These are phyloP conservation scores for Petrosia ficiformis DNA, from an alignment of 37 sponge, comb jelly and placozoan species.

Conservation along the genomic window DNA sequence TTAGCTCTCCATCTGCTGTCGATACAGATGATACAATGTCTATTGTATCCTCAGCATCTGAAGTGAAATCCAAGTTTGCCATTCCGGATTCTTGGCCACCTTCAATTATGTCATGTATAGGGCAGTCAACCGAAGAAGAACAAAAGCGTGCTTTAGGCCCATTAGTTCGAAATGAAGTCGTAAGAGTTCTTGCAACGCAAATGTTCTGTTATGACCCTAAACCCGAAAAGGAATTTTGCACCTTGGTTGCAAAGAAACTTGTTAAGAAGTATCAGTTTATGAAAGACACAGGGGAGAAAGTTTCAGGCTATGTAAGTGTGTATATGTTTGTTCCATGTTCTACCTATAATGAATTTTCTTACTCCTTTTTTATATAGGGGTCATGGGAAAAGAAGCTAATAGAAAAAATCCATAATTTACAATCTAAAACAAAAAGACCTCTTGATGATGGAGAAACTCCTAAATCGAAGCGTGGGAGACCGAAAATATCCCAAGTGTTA, in stretches of 20 bases:
- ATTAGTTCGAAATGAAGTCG: constrained; percentile 15
- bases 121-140: not conserved
- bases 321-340: too few relatives aligned
- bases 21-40: constrained; percentile 27
- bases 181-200: constrained; percentile 16
- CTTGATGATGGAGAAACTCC: constrained; percentile 14
- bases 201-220: constrained; percentile 23
- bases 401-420: constrained; percentile 35
- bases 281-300: constrained; percentile 28
- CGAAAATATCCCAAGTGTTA: constrained; percentile 16
- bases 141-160: not conserved
- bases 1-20: not conserved
- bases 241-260: constrained; percentile 30
- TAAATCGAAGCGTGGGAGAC: constrained; percentile 19
- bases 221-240: constrained; percentile 21
- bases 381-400: constrained; percentile 45
- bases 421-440: constrained; percentile 12
- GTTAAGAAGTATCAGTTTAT: constrained; percentile 28
- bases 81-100: constrained; percentile 30
- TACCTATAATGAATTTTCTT: constrained; percentile 8
- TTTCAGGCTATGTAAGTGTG: constrained; percentile 34
- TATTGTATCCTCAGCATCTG: constrained; percentile 16
- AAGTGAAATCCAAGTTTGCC: constrained; percentile 4
- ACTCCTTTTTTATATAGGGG: too few relatives aligned
- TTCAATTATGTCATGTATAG: constrained; percentile 11